Evolutionary conservation across 2,113 vertebrate species (phyloP), one percentile per base, ranked within the genome.

Genomic region (Stegastes partitus): DNA sequence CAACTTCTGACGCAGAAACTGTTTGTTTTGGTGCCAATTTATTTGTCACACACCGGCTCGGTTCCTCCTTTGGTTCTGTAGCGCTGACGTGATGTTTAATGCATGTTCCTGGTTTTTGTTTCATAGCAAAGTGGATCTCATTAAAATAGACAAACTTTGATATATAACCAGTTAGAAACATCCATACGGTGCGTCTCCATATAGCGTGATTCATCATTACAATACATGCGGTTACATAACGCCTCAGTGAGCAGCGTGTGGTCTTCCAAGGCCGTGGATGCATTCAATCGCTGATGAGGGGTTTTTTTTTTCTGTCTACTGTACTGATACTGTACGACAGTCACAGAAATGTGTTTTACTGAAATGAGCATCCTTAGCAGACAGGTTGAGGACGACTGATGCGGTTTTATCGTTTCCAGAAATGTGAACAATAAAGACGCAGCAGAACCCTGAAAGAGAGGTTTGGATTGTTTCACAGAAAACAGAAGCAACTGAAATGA

Each of bases 321-420:
- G 47, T 37, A 74, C 18, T 47, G 21, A 47, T 59, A 26, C 10
- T 44, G 21, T 25, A 54, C n/a, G 5, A 3, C 8, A 14, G 23
- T 59, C 44, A 76, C 25, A 31, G 26, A 68, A 53, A 70, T 57
- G 12, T 53, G 51, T 63, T 74, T 59, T 18, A 26, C 34, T 70
- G 26, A 64, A 83, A 73, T 59, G 4, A 53, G 21, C 23, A 49
- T 73, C n/a, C 61, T 79, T 45, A 56, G 26, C 8, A 74, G 37
- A 59, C 54, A 45, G 51, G 47, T 28, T 61, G 44, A 83, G 28
- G 57, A 69, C 25, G 39, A 69, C 23, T 61, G 42, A 55, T 64
- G 37, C 11, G 39, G 45, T 19, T 74, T 61, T 23, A 66, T 69
- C 23, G 12, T 78, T 59, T 39, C 47, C 25, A 42, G 6, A 49